phyloP scores from a whole-genome alignment of 2,113 vertebrate species.

The Zootoca vivipara region DNA sequence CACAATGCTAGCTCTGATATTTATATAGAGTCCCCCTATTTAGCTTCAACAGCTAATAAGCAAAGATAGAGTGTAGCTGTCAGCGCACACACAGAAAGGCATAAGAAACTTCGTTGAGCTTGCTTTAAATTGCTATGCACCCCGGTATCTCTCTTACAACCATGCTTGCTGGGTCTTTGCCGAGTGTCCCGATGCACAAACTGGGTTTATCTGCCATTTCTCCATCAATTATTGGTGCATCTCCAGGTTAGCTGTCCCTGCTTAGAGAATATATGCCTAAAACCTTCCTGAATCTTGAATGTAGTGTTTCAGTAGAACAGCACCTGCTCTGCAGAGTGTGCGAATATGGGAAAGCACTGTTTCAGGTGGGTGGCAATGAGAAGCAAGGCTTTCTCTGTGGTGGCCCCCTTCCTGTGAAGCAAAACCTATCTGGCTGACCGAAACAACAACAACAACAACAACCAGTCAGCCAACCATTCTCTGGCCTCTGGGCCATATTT shows the following conservation, averaged over 20 bases:
- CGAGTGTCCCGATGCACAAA: constrained; percentile 23
- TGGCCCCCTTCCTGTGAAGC: not conserved
- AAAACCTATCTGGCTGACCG: not conserved
- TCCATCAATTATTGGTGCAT: constrained; percentile 37
- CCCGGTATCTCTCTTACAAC: constrained; percentile 32
- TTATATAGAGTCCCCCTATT: constrained; percentile 46
- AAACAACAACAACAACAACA: not conserved
- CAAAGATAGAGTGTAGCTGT: not conserved
- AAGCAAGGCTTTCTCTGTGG: not conserved
- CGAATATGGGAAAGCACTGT: too few species aligned
- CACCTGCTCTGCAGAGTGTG: not conserved
- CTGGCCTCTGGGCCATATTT: not conserved
- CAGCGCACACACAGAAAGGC: constrained; percentile 12
- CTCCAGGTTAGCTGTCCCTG: not conserved
- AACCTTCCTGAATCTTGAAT: not conserved
- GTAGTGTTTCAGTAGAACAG: not conserved
- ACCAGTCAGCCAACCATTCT: not conserved
- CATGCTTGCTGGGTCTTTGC: constrained; percentile 52
- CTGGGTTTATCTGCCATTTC: constrained; percentile 26
- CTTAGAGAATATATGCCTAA: not conserved
- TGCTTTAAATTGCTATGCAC: constrained; percentile 4
- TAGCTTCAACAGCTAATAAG: constrained; percentile 24
- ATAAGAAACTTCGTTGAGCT: not conserved
- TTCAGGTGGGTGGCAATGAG: not conserved
- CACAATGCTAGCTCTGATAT: constrained; percentile 28